Percentiles rank a stretch among this genome's conserved stretches.
phyloP scores from a whole-genome alignment of 2,888 invertebrate species.

The Scaptomyza reducta region DNA sequence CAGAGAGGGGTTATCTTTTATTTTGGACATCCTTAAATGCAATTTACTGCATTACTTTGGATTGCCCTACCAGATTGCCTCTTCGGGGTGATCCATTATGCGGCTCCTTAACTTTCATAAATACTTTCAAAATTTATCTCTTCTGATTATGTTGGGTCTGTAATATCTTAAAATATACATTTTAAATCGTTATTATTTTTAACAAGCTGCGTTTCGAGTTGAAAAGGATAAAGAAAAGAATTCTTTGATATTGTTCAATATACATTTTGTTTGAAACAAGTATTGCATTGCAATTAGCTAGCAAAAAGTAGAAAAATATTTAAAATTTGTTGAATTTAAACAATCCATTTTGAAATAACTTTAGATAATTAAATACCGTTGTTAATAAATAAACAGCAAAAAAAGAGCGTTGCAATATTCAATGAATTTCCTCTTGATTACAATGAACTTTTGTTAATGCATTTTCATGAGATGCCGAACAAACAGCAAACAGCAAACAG shows the following conservation, averaged over 20 bases:
- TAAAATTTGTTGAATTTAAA: no score
- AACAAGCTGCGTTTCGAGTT: neutral
- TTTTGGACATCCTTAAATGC: constrained; percentile 46
- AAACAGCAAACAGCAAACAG: neutral
- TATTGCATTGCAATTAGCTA: no score
- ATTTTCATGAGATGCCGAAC: constrained; percentile 11
- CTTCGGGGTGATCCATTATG: constrained; percentile 23
- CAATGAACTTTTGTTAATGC: constrained; percentile 33
- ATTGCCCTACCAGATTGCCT: constrained; percentile 14
- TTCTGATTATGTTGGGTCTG: neutral
- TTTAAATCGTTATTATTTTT: constrained; percentile 7
- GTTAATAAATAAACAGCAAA: neutral
- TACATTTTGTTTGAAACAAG: no score
- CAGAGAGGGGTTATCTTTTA: constrained; percentile 6
- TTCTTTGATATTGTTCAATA: no score
- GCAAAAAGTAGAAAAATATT: no score
- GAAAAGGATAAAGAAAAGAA: neutral
- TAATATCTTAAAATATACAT: neutral
- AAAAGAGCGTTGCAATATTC: constrained; percentile 9
- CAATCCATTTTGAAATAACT: neutral
- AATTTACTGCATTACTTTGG: constrained; percentile 41
- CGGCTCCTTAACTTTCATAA: constrained; percentile 35
- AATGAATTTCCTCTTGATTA: constrained; percentile 17
- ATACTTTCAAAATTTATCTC: constrained; percentile 4
- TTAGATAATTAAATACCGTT: neutral